Percentiles rank a stretch among this genome's conserved stretches.
Conservation (phyloP, 2,888 invertebrate genomes). For the Acleris emargana region DNA sequence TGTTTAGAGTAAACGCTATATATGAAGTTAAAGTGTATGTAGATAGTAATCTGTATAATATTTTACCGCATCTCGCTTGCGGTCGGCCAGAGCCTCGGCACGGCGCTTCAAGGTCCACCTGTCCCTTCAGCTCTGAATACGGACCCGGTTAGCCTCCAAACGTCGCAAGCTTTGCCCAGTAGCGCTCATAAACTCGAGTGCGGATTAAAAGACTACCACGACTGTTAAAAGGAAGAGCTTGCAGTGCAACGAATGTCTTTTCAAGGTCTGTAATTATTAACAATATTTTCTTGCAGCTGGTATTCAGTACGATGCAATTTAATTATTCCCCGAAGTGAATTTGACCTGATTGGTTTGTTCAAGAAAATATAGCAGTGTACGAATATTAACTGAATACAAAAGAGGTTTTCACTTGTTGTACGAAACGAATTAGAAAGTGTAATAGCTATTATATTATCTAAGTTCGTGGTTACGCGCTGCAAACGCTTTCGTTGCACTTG, state of each 20-base stretch:
- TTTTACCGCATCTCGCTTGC: conserved; percentile 59
- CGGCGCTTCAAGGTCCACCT: conserved; percentile 64
- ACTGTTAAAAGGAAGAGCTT: conserved; percentile 56
- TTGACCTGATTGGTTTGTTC: conserved; percentile 38
- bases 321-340: neutral
- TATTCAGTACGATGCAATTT: neutral
- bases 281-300: conserved; percentile 27
- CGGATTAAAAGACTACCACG: conserved; percentile 48
- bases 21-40: conserved; percentile 49
- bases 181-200: conserved; percentile 44
- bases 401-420: conserved; percentile 53
- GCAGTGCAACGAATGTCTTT: conserved; percentile 32
- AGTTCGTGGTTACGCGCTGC: conserved; percentile 64
- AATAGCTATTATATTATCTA: conserved; percentile 60
- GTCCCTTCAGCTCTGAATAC: conserved; percentile 66
- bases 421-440: conserved; percentile 69
- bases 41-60: conserved; percentile 49
- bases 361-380: conserved; percentile 48
- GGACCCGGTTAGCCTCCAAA: conserved; percentile 70
- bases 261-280: conserved; percentile 39
- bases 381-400: conserved; percentile 48
- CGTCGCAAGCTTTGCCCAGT: conserved; percentile 54
- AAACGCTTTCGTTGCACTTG: conserved; percentile 67
- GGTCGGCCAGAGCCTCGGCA: conserved; percentile 46
- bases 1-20: conserved; percentile 58